These are phyloP conservation scores for Vanacampus margaritifer DNA, from an alignment of 2,113 vertebrate species.

Conservation along the genomic window DNA sequence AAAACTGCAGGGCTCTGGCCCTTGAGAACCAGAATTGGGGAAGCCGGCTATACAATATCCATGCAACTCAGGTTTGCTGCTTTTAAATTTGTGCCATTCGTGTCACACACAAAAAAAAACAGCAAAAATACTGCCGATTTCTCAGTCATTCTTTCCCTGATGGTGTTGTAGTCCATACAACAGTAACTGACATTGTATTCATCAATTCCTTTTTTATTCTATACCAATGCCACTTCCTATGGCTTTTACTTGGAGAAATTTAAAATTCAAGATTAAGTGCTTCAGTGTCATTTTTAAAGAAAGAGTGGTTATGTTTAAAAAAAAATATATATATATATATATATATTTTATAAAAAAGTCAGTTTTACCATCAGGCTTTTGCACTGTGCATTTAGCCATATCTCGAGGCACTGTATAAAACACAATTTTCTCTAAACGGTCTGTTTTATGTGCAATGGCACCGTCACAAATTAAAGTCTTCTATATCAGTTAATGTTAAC, in stretches of 20 bases:
- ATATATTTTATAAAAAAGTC: too few relatives aligned
- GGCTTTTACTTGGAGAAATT: neutral
- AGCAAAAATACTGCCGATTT: too few relatives aligned
- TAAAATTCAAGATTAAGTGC: neutral
- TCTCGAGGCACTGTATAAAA: too few relatives aligned
- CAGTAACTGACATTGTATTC: neutral
- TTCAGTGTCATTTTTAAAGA: neutral
- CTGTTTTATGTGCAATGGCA: too few relatives aligned
- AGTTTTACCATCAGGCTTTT: neutral
- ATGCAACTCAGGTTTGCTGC: neutral
- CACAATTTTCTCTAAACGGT: too few relatives aligned
- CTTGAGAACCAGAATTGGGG: too few relatives aligned
- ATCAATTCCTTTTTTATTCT: neutral
- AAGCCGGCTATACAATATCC: neutral
- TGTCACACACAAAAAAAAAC: too few relatives aligned
- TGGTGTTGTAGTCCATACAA: neutral
- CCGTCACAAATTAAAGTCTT: too few relatives aligned
- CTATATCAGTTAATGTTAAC: too few relatives aligned
- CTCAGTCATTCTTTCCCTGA: neutral
- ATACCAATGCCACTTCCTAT: neutral
- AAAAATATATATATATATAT: too few relatives aligned
- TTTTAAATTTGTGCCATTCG: neutral
- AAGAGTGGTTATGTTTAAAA: too few relatives aligned
- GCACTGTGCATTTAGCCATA: neutral
- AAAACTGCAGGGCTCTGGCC: too few relatives aligned